Base-by-base conservation (phyloP, 2,888 invertebrate species). In the Drosophila fulvimacula region DNA sequence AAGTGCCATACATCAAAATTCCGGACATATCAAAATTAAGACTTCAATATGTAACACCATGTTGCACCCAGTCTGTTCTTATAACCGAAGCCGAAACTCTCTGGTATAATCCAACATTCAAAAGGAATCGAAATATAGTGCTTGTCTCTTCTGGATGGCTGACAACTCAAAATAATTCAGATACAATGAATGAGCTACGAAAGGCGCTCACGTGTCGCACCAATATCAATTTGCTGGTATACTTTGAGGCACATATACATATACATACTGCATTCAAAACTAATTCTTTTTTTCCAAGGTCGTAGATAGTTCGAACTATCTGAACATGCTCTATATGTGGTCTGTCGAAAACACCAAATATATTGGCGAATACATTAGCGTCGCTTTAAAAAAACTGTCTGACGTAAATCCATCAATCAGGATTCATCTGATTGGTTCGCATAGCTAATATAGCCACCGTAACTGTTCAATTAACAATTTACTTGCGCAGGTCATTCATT, bases 141-240 rank as follows among this genome's bases (percentile, higher is more conserved):
- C 80, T 92, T 13, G 51, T 91, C 17, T 88, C 91, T 5, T 91
- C 91, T 0, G 92, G 92, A 17, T 92, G 92, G 92, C 82, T 79
- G 5, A 91, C 90, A 27, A 89, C 88, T 3, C 76, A 90, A 0
- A 87, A 88, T 42, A 75, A 79, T 49, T 79, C 87, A 11, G 52
- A 73, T 4, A 63, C 76, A 10, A 79, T 91, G 32, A 61, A 74
- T 3, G 75, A 73, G 44, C 66, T 92, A 15, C 84, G 86, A 11
- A 73, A 81, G 24, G 91, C 91, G 0, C 91, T 90, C 57, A 78
- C 86, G 51, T 89, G 90, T 56, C 89, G 92, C 0, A 81, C 83
- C 3, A 88, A 91, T 57, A 79, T 87, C 3, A 92, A 92, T 73
- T 92, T 92, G 78, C 82, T 92, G 62, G 91, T 92, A 73, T 67